Base-by-base conservation (phyloP, 2,888 invertebrate species). In the Cheilosia scutellata region DNA sequence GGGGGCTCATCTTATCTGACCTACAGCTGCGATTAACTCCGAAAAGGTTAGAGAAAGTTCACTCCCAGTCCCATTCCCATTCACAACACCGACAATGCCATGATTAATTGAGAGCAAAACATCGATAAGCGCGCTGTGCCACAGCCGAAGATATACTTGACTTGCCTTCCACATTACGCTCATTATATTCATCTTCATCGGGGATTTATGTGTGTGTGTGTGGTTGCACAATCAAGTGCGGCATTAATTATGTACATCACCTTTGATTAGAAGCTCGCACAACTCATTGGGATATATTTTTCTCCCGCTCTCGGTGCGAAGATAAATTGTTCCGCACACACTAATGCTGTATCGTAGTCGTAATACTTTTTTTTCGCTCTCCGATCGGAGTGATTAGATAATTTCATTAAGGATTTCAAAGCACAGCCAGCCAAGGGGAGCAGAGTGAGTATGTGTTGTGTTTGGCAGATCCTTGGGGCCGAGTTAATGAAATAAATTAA, bases 401-500 rank as follows among this genome's bases (percentile, higher is more conserved):
- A 86, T 76, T 79, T 83, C 83, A 83, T 83, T 83, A 79, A 74
- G 83, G 74, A 79, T 74, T 70, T 74, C 37, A 66, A 57, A 62
- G 63, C 40, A 13, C 5, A 9, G 25, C 2, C 37, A 11, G 2
- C 33, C 9, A 9, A 33, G 33, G 33, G 33, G 33, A 9, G 16
- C 37, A 37, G 76, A 27, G 60, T 55, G 51, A 57, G 65, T 37
- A 3, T 11, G 37, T 37, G 58, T 29, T 33, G 66, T 20, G 31
- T 13, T 13, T 29, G 55, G 55, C 16, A 42, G 51, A n/a, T 37
- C 63, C 74, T 44, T 62, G 44, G 44, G 63, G 33, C 49, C 65
- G 68, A 82, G 82, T 72, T 86, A 82, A 86, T 86, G 86, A 86
- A 86, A 86, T 86, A 86, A 86, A 86, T 86, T 86, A 86, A 86